Evolutionary conservation across 2,888 invertebrate species (phyloP).

Genomic region (Dione vanillae): DNA sequence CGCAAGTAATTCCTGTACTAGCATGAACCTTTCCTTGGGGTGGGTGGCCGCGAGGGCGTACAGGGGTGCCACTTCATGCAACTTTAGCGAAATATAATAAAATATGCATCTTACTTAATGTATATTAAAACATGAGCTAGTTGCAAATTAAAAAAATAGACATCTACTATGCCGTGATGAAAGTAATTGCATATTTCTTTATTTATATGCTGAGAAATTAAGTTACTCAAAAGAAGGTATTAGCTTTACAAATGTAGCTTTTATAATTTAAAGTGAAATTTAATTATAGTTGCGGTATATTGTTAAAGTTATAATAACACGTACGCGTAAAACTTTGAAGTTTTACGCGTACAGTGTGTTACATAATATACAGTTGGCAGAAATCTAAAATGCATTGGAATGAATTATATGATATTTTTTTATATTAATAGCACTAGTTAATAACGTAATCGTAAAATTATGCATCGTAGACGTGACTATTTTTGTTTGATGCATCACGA

Average conservation of each 20-base stretch:
- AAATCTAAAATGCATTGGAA: background rate
- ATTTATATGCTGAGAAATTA: background rate
- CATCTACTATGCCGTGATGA: too few relatives aligned
- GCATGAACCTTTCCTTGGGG: conserved; percentile 42
- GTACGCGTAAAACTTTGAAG: too few relatives aligned
- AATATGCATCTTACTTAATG: background rate
- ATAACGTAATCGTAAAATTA: too few relatives aligned
- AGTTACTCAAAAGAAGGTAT: conserved; percentile 34
- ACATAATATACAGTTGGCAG: conserved; percentile 5
- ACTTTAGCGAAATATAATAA: background rate
- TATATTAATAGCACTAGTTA: too few relatives aligned
- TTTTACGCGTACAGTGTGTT: too few relatives aligned
- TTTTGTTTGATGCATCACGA: too few relatives aligned
- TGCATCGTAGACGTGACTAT: too few relatives aligned
- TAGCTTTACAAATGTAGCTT: conserved; percentile 40
- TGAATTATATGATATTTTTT: too few relatives aligned
- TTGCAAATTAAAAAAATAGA: too few relatives aligned
- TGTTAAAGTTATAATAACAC: conserved; percentile 40
- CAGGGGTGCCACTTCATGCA: conserved; percentile 39
- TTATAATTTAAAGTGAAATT: conserved; percentile 42
- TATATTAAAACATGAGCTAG: background rate
- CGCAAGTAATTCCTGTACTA: conserved; percentile 52
- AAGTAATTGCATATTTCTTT: too few relatives aligned
- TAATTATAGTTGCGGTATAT: conserved; percentile 32
- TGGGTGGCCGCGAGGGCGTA: conserved; percentile 36